A percentile compares a stretch with the other conserved stretches of the same genome.
These are phyloP conservation scores for Philereme transversata DNA, from an alignment of 2,888 invertebrate genomes.

Conservation along the genomic window DNA sequence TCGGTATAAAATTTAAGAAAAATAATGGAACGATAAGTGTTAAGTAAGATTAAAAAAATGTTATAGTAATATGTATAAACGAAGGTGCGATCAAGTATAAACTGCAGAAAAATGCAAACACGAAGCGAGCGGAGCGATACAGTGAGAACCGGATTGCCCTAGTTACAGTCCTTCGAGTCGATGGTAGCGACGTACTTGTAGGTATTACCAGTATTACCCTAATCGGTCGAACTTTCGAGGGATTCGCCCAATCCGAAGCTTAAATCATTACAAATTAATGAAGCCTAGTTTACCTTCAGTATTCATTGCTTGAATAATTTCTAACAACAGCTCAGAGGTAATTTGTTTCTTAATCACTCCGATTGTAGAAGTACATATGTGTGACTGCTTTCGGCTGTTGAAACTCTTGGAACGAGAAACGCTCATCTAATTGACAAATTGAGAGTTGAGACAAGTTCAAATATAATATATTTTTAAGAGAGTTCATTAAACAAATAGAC, in stretches of 20 bases:
- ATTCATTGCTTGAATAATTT: constrained; percentile 40
- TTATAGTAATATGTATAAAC: constrained; percentile 10
- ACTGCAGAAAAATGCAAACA: constrained; percentile 21
- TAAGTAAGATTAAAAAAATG: neutral
- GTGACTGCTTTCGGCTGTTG: constrained; percentile 27
- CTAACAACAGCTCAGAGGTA: constrained; percentile 34
- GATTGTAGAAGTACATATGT: constrained; percentile 30
- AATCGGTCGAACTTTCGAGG: constrained; percentile 24
- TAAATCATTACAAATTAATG: constrained; percentile 44
- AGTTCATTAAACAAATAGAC: too few species aligned
- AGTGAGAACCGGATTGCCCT: constrained; percentile 17
- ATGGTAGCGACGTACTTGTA: neutral
- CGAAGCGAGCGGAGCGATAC: constrained; percentile 17
- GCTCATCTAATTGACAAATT: constrained; percentile 22
- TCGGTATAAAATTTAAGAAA: too few species aligned
- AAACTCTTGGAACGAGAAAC: constrained; percentile 26
- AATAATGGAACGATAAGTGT: too few species aligned
- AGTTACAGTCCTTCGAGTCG: constrained; percentile 13
- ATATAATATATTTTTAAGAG: too few species aligned
- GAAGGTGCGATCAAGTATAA: constrained; percentile 20
- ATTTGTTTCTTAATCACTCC: constrained; percentile 38
- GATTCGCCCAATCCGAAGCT: constrained; percentile 40
- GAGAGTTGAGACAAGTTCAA: constrained; percentile 9
- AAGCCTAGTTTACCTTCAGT: constrained; percentile 33
- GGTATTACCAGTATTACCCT: constrained; percentile 20